Percentiles rank a stretch among this genome's conserved stretches.
phyloP scores from a whole-genome alignment of 2,797 vertebrate species.

The Betta splendens region DNA sequence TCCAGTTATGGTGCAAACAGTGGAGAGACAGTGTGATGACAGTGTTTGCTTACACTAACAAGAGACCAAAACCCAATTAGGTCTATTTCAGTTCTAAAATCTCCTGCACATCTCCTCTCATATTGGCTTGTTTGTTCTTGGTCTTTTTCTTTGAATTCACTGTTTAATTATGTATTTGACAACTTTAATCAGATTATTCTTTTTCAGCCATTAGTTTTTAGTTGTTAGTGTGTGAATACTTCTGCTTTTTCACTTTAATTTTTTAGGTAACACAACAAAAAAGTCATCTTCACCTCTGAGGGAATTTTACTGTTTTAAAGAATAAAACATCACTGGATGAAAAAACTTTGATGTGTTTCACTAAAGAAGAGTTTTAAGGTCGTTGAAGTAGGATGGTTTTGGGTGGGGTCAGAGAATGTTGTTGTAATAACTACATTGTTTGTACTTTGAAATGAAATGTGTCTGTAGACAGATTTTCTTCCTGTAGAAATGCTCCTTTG shows the following conservation, averaged over 20 bases:
- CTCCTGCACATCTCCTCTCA: slow-evolving; percentile 4
- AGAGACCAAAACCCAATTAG: slow-evolving; percentile 46
- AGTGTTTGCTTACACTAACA: too few relatives aligned
- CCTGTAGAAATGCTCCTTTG: slow-evolving; percentile 16
- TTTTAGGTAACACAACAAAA: slow-evolving; percentile 34
- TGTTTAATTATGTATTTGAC: too few relatives aligned
- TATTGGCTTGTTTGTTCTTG: background rate
- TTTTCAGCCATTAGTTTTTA: slow-evolving; percentile 8
- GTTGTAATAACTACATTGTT: too few relatives aligned
- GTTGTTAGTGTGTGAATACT: slow-evolving; percentile 1
- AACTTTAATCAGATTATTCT: too few relatives aligned
- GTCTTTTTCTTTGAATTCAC: too few relatives aligned
- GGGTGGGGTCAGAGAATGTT: too few relatives aligned
- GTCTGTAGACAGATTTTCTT: slow-evolving; percentile 12
- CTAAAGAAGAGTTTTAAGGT: slow-evolving; percentile 22
- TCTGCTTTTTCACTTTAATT: slow-evolving; percentile 25
- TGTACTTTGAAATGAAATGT: background rate
- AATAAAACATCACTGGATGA: slow-evolving; percentile 40
- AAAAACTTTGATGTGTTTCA: slow-evolving; percentile 19
- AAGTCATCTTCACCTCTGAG: slow-evolving; percentile 18
- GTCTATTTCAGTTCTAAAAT: slow-evolving; percentile 11
- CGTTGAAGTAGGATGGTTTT: background rate
- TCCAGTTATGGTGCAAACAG: slow-evolving; percentile 6
- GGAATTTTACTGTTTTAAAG: slow-evolving; percentile 40
- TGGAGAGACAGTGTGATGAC: background rate